Evolutionary conservation across 2,113 vertebrate species (phyloP).

Genomic region (Hystrix cristata): DNA sequence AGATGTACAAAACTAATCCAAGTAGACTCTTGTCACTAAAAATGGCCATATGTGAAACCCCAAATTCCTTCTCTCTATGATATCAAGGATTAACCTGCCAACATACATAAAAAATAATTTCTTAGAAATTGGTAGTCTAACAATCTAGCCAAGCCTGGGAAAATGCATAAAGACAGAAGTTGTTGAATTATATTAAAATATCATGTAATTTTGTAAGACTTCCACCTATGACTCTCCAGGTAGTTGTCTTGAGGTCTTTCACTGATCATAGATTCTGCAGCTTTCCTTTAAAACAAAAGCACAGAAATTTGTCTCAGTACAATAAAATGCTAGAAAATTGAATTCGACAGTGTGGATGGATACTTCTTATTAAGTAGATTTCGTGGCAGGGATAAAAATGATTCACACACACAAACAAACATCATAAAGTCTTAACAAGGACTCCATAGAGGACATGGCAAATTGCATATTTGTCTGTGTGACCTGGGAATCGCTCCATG

Average conservation of each 20-base stretch:
- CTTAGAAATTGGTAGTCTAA: not conserved
- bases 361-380: not conserved
- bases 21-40: not conserved
- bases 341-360: no score
- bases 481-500: not conserved
- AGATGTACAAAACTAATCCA: not conserved
- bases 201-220: not conserved
- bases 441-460: not conserved
- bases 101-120: not conserved
- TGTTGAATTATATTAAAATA: not conserved
- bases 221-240: not conserved
- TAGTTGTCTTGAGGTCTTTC: not conserved
- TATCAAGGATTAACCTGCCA: not conserved
- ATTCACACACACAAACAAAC: not conserved
- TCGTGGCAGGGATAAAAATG: not conserved
- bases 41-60: not conserved
- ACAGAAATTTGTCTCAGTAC: not conserved
- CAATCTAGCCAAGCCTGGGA: not conserved
- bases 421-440: not conserved
- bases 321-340: not conserved
- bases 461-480: not conserved
- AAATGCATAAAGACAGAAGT: not conserved
- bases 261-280: not conserved
- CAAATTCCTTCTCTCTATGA: not conserved
- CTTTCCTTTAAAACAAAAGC: not conserved